phyloP scores from a whole-genome alignment of 2,113 vertebrate species.

The Spheniscus mendiculus region DNA sequence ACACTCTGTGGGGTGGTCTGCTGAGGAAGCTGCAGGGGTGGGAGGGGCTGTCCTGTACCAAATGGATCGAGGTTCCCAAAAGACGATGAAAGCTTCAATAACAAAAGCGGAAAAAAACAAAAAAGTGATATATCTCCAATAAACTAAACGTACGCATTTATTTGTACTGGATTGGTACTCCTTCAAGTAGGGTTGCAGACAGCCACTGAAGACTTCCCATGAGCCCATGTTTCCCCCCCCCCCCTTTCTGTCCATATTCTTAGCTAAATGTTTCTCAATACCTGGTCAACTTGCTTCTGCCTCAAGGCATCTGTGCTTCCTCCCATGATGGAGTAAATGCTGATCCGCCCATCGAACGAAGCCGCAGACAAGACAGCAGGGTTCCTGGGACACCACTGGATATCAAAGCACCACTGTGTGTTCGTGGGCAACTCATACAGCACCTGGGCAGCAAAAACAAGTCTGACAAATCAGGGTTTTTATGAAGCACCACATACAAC shows the following conservation, averaged over 20 bases:
- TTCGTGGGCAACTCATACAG: constrained; percentile 92
- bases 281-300: constrained; percentile 85
- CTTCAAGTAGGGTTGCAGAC: background rate
- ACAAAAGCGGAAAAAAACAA: background rate
- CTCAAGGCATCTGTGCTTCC: constrained; percentile 82
- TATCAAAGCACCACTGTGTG: constrained; percentile 97
- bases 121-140: background rate
- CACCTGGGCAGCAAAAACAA: constrained; percentile 74
- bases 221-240: background rate
- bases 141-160: background rate
- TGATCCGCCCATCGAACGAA: constrained; percentile 89
- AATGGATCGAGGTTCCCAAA: constrained; percentile 96
- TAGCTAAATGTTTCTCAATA: constrained; percentile 3
- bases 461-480: background rate
- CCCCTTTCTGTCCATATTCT: background rate
- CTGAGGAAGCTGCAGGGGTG: constrained; percentile 90
- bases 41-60: constrained; percentile 88
- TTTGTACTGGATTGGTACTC: accelerated
- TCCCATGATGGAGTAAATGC: constrained; percentile 95
- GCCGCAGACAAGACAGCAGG: constrained; percentile 92
- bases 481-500: accelerated
- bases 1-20: constrained; percentile 63
- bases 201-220: background rate
- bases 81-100: constrained; percentile 85
- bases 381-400: constrained; percentile 97